These are phyloP conservation scores for Trichogramma dendrolimi DNA, from an alignment of 2,888 invertebrate species.

Conservation along the genomic window DNA sequence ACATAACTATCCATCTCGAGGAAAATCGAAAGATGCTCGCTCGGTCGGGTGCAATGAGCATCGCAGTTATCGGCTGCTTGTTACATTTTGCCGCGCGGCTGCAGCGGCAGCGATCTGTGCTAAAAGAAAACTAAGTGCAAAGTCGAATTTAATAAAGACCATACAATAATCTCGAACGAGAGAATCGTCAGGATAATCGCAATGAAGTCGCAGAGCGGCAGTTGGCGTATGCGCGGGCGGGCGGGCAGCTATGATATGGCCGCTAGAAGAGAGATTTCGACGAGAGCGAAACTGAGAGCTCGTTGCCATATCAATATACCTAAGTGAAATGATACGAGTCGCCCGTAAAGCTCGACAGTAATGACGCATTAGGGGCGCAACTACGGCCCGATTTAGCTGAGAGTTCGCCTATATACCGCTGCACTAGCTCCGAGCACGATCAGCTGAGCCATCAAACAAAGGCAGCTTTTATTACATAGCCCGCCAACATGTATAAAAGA, in stretches of 20 bases:
- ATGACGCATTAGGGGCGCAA: constrained; percentile 53
- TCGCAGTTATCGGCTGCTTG: too few species aligned
- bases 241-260: neutral
- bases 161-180: constrained; percentile 26
- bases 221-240: neutral
- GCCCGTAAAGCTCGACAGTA: constrained; percentile 52
- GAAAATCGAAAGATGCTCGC: too few species aligned
- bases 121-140: constrained; percentile 20
- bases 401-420: neutral
- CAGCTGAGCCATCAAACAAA: constrained; percentile 53
- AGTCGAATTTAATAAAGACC: constrained; percentile 28
- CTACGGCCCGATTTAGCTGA: neutral
- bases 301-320: constrained; percentile 54
- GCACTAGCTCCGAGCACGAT: constrained; percentile 47
- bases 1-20: too few species aligned
- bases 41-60: too few species aligned
- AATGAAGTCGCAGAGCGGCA: neutral
- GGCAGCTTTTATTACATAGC: constrained; percentile 51
- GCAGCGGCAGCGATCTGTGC: too few species aligned
- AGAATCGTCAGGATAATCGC: neutral
- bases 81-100: too few species aligned
- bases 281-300: constrained; percentile 37
- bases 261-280: neutral
- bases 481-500: constrained; percentile 37
- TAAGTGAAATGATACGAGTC: constrained; percentile 54